Percentiles rank a stretch among this genome's conserved stretches.
phyloP scores from a whole-genome alignment of 2,888 invertebrate species.

The Dastarcus helophoroides region DNA sequence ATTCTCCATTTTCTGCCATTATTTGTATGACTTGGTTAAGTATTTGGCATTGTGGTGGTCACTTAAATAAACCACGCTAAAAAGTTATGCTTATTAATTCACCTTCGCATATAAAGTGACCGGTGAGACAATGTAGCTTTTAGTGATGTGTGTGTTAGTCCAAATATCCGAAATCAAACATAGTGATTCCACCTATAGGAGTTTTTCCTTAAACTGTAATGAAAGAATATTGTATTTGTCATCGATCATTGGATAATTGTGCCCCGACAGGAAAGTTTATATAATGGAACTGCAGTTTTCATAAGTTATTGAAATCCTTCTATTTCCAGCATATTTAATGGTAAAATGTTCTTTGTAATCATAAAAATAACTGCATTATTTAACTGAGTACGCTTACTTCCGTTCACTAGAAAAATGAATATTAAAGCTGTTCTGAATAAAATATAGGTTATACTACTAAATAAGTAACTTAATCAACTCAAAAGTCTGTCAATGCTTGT shows the following conservation, averaged over 20 bases:
- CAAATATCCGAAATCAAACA: slow-evolving; percentile 15
- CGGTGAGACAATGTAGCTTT: slow-evolving; percentile 14
- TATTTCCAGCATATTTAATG: slow-evolving; percentile 12
- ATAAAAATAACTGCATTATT: slow-evolving; percentile 13
- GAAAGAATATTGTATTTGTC: slow-evolving; percentile 10
- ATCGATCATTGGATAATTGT: slow-evolving; percentile 12
- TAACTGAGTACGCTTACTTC: slow-evolving; percentile 6
- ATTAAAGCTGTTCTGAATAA: too few species aligned
- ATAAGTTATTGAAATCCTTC: slow-evolving; percentile 14
- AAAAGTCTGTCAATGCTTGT: too few species aligned
- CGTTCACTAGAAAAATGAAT: slow-evolving; percentile 10
- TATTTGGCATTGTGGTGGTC: slow-evolving; percentile 8
- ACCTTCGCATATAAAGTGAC: slow-evolving; percentile 11
- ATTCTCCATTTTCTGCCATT: slow-evolving; percentile 14
- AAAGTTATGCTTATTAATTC: too few species aligned
- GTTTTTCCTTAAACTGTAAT: slow-evolving; percentile 8
- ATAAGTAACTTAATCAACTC: too few species aligned
- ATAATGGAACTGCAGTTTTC: slow-evolving; percentile 10
- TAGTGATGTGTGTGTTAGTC: slow-evolving; percentile 15
- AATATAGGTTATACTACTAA: too few species aligned
- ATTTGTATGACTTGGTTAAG: slow-evolving; percentile 2
- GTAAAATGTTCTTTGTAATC: slow-evolving; percentile 14
- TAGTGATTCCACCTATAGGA: slow-evolving; percentile 7
- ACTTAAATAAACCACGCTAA: slow-evolving; percentile 10
- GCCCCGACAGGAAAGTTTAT: slow-evolving; percentile 12